These are phyloP conservation scores for Alentia gelatinosa DNA, from an alignment of 2,888 invertebrate genomes.

Conservation along the genomic window DNA sequence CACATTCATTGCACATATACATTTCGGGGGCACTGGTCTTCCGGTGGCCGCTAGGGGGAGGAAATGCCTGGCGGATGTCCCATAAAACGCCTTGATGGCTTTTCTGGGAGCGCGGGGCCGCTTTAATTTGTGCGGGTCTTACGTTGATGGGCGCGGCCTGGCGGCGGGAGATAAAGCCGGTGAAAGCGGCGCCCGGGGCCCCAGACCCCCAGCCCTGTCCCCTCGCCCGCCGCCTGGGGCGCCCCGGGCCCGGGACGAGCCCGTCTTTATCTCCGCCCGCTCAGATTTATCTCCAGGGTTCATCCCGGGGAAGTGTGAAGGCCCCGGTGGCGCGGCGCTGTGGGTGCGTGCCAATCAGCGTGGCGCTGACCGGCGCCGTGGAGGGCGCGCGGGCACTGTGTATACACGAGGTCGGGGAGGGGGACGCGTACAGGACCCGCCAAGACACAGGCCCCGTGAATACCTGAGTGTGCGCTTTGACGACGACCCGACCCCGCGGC, in stretches of 20 bases:
- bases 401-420: background rate
- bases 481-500: background rate
- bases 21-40: background rate
- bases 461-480: background rate
- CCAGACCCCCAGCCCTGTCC: background rate
- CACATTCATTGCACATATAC: background rate
- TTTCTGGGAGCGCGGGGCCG: background rate
- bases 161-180: slow-evolving; percentile 4
- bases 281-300: slow-evolving; percentile 47
- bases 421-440: background rate
- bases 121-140: slow-evolving; percentile 37
- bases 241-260: background rate
- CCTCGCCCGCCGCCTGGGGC: background rate
- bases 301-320: slow-evolving; percentile 39
- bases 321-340: background rate
- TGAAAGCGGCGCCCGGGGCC: slow-evolving; percentile 15
- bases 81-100: slow-evolving; percentile 11
- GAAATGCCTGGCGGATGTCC: background rate
- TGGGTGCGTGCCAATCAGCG: background rate
- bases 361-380: background rate
- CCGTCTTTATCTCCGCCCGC: slow-evolving; percentile 9
- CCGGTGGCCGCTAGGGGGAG: background rate
- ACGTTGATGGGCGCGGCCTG: slow-evolving; percentile 19
- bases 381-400: background rate
- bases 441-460: background rate